Evolutionary conservation across 2,888 invertebrate genomes (phyloP).

Genomic region (Mylabris sibirica): DNA sequence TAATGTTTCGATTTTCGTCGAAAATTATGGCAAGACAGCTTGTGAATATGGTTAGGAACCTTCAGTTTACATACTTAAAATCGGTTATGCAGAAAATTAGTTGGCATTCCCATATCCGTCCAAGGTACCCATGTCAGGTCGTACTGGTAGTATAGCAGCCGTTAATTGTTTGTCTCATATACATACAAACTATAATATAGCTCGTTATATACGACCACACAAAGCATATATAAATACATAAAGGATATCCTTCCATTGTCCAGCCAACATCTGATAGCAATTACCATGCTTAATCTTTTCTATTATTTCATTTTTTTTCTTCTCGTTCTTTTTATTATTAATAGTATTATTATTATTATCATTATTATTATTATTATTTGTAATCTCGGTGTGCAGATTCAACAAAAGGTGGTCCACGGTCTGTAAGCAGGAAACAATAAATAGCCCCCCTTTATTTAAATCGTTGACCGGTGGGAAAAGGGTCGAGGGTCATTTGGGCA

Average conservation of each 20-base stretch:
- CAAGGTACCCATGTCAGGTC: constrained; percentile 12
- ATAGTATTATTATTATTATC: neutral
- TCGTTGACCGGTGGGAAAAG: constrained; percentile 33
- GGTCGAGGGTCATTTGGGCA: constrained; percentile 37
- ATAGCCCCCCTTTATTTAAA: constrained; percentile 41
- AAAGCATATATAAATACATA: constrained; percentile 42
- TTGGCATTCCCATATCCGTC: constrained; percentile 31
- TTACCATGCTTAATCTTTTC: constrained; percentile 38
- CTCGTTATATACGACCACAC: constrained; percentile 45
- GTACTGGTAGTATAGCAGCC: neutral
- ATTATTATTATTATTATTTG: constrained; percentile 41
- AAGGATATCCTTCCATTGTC: constrained; percentile 51
- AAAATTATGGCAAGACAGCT: neutral
- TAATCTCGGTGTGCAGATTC: constrained; percentile 50
- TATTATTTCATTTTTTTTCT: constrained; percentile 35
- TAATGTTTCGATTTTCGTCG: neutral
- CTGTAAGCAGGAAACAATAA: constrained; percentile 51
- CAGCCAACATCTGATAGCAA: constrained; percentile 49
- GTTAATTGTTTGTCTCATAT: constrained; percentile 21
- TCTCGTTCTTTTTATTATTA: too few relatives aligned
- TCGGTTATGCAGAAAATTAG: constrained; percentile 28
- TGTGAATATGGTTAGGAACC: neutral
- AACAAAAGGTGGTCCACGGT: constrained; percentile 50
- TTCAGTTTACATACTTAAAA: neutral
- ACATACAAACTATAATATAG: constrained; percentile 37